Conservation (phyloP, 1,140 invertebrate genomes). For the Eriocheir sinensis region DNA sequence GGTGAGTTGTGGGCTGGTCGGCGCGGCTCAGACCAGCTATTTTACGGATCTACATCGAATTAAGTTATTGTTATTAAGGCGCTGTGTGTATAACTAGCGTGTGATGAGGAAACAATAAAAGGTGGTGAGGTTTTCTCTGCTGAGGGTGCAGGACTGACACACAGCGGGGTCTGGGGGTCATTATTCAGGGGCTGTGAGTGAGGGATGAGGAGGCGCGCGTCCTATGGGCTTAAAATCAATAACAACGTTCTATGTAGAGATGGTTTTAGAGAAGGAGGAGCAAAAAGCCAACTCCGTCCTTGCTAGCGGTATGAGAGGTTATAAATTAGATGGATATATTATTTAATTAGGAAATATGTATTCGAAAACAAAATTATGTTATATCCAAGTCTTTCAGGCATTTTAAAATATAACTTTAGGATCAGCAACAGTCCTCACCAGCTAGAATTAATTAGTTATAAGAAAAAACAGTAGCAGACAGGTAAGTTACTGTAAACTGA, state of each 20-base stretch:
- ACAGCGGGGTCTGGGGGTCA: neutral
- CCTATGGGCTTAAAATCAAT: constrained; percentile 58
- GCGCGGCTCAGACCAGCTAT: neutral
- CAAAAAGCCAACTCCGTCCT: neutral
- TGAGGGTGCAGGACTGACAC: neutral
- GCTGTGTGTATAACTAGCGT: neutral
- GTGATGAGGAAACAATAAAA: neutral
- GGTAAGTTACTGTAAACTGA: too few relatives aligned
- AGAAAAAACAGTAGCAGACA: too few relatives aligned
- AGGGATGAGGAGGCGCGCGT: constrained; percentile 38
- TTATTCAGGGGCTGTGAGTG: constrained; percentile 29
- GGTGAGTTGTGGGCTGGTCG: neutral
- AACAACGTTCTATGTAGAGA: constrained; percentile 33
- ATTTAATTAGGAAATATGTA: neutral
- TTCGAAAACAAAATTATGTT: neutral
- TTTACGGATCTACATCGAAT: neutral
- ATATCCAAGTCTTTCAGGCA: too few relatives aligned
- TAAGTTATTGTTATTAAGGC: neutral
- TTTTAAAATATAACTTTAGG: too few relatives aligned
- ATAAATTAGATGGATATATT: neutral
- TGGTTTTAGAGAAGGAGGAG: neutral
- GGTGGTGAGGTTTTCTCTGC: neutral
- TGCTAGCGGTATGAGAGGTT: neutral
- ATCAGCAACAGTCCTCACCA: too few relatives aligned
- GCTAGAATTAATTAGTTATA: too few relatives aligned